Percentiles rank a stretch among this genome's conserved stretches.
Evolutionary conservation across 2,888 invertebrate species (phyloP).

Genomic region (Microplitis manilae): DNA sequence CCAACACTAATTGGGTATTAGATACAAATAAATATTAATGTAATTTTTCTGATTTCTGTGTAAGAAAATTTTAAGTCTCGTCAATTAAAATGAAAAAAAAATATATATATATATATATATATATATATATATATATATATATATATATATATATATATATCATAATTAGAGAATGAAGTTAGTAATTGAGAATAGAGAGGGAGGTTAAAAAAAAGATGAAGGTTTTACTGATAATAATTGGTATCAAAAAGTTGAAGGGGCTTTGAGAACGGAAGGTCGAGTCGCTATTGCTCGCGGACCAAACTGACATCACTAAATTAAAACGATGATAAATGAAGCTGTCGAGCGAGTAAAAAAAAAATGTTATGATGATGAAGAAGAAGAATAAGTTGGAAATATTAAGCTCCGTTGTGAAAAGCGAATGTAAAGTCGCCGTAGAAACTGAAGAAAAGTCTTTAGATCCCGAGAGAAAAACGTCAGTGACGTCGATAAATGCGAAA

Average conservation of each 20-base stretch:
- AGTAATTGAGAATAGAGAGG: background rate
- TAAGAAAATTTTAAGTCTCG: too few species aligned
- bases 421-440: conserved; percentile 12
- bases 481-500: background rate
- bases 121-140: background rate
- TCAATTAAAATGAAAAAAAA: too few species aligned
- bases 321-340: conserved; percentile 42
- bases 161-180: background rate
- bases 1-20: too few species aligned
- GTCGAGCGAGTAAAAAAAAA: background rate
- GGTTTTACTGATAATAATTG: background rate
- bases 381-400: conserved; percentile 31
- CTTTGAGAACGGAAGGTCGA: conserved; percentile 16
- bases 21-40: too few species aligned
- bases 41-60: too few species aligned
- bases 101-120: background rate
- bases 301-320: conserved; percentile 17
- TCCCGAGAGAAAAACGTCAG: conserved; percentile 12
- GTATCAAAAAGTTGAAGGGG: conserved; percentile 12
- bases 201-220: conserved; percentile 13
- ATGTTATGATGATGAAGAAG: background rate
- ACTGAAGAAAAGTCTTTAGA: conserved; percentile 18
- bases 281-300: conserved; percentile 19
- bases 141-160: background rate
- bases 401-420: conserved; percentile 25